Evolutionary conservation across 1,140 invertebrate genomes (phyloP), one percentile per base, ranked within the genome.

Genomic region (Polyergus mexicanus): DNA sequence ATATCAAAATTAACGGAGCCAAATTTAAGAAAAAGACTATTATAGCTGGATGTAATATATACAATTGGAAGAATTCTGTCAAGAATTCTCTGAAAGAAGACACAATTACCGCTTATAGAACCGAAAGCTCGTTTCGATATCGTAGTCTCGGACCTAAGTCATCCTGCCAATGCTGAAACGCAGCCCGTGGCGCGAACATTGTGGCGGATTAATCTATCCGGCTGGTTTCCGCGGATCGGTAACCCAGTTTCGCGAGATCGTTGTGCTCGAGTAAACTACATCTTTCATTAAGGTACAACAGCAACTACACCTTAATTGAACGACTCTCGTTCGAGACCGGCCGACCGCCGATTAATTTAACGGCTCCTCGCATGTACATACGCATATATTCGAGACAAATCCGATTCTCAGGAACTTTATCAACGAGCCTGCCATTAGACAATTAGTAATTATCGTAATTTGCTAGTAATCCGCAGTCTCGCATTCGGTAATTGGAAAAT

Each of bases 211-310:
- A 81, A 81, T 81, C 54, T 72, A 81, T 72, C 44, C 78, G 66
- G 56, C 54, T 51, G 51, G 68, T 81, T 81, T 72, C 78, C 38
- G 77, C 51, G 56, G 78, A 83, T 83, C 68, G 68, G 68, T 74
- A 83, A 83, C 78, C 78, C 38, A 83, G 25, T 83, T 83, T 62
- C 78, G 28, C 54, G 68, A 44, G 78, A 83, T 83, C 66, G 78
- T 81, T 83, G 72, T 83, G 78, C 68, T 38, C 66, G 51, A 81
- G 76, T 77, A 77, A 80, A 69, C 77, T 80, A 71, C 78, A 83
- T 83, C 78, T 83, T 83, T 72, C 78, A 83, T 83, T 83, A 83
- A 83, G 68, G 68, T 60, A 74, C 78, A 83, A 83, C 78, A 83
- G 78, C 78, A 83, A 83, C 68, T 83, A 74, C 78, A 47, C 56